phyloP scores from a whole-genome alignment of 1,140 invertebrate genomes.

The Diabrotica undecimpunctata region DNA sequence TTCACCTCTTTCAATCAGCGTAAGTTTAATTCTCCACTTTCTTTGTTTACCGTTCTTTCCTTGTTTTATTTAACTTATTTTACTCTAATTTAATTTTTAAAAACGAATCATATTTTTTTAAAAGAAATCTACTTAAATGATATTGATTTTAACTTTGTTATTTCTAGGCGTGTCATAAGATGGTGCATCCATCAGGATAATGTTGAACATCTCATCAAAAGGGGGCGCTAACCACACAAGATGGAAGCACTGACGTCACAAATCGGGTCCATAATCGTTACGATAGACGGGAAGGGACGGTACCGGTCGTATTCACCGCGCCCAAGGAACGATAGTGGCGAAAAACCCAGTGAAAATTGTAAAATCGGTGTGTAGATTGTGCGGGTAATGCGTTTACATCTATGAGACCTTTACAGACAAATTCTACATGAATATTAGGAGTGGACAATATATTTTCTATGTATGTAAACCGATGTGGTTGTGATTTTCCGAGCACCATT shows the following conservation, averaged over 20 bases:
- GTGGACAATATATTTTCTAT: conserved; percentile 39
- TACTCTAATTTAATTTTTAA: too few species aligned
- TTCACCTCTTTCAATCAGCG: too few species aligned
- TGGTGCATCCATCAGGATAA: too few species aligned
- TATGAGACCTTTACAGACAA: conserved; percentile 29
- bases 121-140: too few species aligned
- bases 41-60: too few species aligned
- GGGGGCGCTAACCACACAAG: conserved; percentile 28
- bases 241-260: conserved; percentile 43
- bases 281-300: conserved; percentile 38
- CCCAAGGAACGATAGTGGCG: conserved; percentile 27
- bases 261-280: conserved; percentile 44
- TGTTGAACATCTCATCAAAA: conserved; percentile 2
- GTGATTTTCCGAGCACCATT: conserved; percentile 37
- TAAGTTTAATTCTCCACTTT: too few species aligned
- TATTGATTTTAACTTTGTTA: too few species aligned
- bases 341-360: conserved; percentile 31
- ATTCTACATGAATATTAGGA: conserved; percentile 35
- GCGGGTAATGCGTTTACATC: conserved; percentile 25
- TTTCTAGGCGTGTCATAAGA: too few species aligned
- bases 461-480: conserved; percentile 41
- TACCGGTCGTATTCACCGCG: conserved; percentile 33
- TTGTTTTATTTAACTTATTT: too few species aligned
- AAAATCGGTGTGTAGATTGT: conserved; percentile 29
- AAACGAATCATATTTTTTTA: too few species aligned